phyloP scores from a whole-genome alignment of 2,113 vertebrate genomes.

The Patagioenas fasciata region DNA sequence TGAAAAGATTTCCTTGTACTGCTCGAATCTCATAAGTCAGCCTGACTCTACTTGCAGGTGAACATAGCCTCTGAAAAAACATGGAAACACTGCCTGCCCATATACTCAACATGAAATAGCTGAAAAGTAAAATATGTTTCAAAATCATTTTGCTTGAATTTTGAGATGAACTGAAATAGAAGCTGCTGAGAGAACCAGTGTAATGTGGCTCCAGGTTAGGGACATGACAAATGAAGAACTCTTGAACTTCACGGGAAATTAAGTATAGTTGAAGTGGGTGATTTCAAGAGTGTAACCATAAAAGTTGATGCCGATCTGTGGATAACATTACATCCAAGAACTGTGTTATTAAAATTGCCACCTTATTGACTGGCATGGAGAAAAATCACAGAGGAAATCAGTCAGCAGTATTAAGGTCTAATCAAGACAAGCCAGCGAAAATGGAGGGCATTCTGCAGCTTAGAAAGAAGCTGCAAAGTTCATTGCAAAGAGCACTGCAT shows the following conservation, averaged over 20 bases:
- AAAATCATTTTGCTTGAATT: conserved; percentile 1
- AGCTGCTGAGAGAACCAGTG: not conserved
- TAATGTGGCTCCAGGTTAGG: not conserved
- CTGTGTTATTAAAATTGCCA: not conserved
- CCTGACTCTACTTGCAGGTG: not conserved
- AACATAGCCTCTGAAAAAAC: not conserved
- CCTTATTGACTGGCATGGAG: not conserved
- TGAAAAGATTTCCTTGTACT: conserved; percentile 13
- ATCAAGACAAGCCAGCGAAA: not conserved
- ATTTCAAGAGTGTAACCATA: not conserved
- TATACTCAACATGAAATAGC: not conserved
- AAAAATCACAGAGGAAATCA: not conserved
- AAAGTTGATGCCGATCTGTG: not conserved
- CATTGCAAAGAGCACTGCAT: not conserved
- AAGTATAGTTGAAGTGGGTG: not conserved
- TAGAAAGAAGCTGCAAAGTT: not conserved
- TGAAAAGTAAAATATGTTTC: not conserved
- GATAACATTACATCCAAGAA: not conserved
- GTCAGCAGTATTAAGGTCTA: not conserved
- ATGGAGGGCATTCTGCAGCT: not conserved
- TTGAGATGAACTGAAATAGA: not conserved
- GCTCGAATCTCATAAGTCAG: not conserved
- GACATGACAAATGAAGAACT: not conserved
- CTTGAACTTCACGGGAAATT: not conserved
- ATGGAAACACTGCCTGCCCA: not conserved